A percentile compares a stretch with the other conserved stretches of the same genome.
Evolutionary conservation across 2,888 invertebrate genomes (phyloP).

Genomic region (Nymphalis urticae): DNA sequence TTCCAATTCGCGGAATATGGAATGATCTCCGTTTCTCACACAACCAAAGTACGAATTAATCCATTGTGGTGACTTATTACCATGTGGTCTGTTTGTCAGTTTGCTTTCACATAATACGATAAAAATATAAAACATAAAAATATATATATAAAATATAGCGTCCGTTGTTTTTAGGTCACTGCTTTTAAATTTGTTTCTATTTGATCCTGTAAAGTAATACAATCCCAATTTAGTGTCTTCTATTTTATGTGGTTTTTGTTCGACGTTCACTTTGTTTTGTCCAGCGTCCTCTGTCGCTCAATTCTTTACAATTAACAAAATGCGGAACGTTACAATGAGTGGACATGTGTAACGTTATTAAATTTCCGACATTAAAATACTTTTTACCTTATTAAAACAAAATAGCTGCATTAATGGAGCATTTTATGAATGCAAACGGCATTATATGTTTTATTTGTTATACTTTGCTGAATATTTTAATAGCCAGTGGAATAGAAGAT

Average conservation of each 20-base stretch:
- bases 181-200: neutral
- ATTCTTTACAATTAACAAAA: constrained; percentile 25
- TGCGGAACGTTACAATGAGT: constrained; percentile 30
- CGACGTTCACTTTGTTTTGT: neutral
- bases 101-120: no score
- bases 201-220: neutral
- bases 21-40: no score
- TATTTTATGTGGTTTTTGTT: constrained; percentile 7
- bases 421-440: neutral
- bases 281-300: constrained; percentile 16
- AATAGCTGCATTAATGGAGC: constrained; percentile 14
- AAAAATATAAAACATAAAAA: no score
- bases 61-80: no score
- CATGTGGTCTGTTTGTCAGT: no score
- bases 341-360: constrained; percentile 26
- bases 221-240: constrained; percentile 1
- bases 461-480: no score
- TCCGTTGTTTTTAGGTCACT: no score
- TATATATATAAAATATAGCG: no score
- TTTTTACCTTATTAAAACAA: constrained; percentile 21
- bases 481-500: no score
- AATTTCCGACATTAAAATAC: constrained; percentile 28
- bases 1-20: no score
- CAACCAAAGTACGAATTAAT: no score
- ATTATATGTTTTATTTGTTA: neutral